Evolutionary conservation across 2,113 vertebrate genomes (phyloP).

Genomic region (Heloderma charlesbogerti): DNA sequence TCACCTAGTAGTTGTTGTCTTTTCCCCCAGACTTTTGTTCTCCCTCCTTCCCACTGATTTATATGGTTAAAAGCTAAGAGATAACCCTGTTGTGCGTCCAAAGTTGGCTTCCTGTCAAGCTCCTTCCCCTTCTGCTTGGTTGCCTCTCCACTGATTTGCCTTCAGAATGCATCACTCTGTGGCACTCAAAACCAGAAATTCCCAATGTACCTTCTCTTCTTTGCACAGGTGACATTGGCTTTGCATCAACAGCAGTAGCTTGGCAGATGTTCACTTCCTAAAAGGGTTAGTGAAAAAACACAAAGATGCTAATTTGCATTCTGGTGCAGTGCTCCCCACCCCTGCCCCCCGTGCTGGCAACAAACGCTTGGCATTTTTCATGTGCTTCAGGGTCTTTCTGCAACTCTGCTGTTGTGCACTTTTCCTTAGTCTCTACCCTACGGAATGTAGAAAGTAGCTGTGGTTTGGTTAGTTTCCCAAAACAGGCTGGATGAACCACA

Average conservation of each 20-base stretch:
- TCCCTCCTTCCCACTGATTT: neutral
- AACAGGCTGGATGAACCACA: neutral
- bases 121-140: constrained; percentile 41
- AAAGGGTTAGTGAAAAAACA: constrained; percentile 23
- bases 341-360: neutral
- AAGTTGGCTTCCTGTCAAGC: constrained; percentile 9
- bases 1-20: too few relatives aligned
- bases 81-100: neutral
- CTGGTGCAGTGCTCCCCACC: neutral
- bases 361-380: constrained; percentile 1
- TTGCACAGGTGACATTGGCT: constrained; percentile 48
- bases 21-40: neutral
- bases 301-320: neutral
- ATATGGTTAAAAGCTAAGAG: neutral
- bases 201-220: constrained; percentile 42
- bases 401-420: neutral
- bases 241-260: neutral
- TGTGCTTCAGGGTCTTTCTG: neutral
- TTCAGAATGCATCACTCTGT: constrained; percentile 38
- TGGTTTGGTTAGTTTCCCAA: neutral
- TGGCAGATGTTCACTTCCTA: constrained; percentile 17
- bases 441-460: neutral
- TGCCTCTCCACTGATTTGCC: neutral
- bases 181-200: constrained; percentile 2
- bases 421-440: neutral